Evolutionary conservation across 2,113 vertebrate genomes (phyloP).

Genomic region (Prunella himalayana): DNA sequence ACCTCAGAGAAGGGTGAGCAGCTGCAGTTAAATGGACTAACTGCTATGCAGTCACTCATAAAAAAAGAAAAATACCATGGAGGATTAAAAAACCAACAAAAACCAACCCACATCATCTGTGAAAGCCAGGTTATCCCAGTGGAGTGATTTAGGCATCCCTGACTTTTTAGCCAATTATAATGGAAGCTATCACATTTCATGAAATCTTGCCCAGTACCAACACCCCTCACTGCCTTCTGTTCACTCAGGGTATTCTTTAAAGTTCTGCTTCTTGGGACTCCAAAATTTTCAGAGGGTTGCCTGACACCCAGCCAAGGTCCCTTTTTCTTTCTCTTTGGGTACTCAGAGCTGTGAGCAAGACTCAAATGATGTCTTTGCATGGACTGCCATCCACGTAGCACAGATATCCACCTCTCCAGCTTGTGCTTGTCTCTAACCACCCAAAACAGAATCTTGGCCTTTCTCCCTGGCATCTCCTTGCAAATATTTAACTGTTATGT

Average conservation of each 20-base stretch:
- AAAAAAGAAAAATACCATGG: not conserved
- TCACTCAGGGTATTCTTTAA: not conserved
- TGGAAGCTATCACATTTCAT: not conserved
- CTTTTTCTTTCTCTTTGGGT: not conserved
- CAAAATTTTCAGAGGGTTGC: not conserved
- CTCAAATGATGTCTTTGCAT: not conserved
- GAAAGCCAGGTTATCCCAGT: not conserved
- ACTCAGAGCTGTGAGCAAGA: not conserved
- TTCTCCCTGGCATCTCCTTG: not conserved
- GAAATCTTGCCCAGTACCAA: not conserved
- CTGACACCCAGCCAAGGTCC: not conserved
- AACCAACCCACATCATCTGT: not conserved
- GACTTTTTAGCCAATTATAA: not conserved
- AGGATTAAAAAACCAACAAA: not conserved
- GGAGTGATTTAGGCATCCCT: not conserved
- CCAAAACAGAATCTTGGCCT: not conserved
- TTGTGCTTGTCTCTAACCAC: not conserved
- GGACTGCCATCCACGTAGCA: not conserved
- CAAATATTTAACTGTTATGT: not conserved
- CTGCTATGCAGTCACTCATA: not conserved
- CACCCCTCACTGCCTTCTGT: not conserved
- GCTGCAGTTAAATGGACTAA: constrained; percentile 31
- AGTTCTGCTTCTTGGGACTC: not conserved
- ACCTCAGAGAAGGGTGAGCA: not conserved
- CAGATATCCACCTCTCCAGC: not conserved